Conservation (phyloP, 2,888 invertebrate genomes). For the Metallyticus violacea region DNA sequence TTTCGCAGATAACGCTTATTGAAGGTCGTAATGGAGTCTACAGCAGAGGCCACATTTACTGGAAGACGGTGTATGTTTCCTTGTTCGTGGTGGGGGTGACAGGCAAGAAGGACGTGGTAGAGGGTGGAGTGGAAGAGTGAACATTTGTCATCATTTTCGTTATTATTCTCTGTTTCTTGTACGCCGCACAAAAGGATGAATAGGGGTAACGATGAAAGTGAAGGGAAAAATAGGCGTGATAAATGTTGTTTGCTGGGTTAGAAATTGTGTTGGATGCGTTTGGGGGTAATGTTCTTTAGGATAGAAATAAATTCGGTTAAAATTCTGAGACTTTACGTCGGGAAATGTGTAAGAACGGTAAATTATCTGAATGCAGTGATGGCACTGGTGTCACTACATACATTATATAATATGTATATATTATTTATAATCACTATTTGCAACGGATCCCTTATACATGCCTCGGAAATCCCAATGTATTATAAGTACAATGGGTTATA, state of each 20-base stretch:
- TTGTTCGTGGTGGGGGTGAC: not conserved
- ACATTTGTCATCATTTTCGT: not conserved
- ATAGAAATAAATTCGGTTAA: not conserved
- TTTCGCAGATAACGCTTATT: not conserved
- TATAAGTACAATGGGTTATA: no score
- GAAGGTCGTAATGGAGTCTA: not conserved
- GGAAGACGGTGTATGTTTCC: not conserved
- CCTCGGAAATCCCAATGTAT: no score
- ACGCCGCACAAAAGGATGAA: not conserved
- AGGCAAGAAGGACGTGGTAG: no score
- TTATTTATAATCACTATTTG: no score
- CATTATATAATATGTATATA: no score
- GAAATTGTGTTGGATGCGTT: not conserved
- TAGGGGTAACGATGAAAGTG: not conserved
- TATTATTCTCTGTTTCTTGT: not conserved
- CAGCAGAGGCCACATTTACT: not conserved
- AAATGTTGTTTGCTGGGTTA: not conserved
- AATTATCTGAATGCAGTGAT: no score
- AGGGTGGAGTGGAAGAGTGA: not conserved
- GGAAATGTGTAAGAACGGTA: no score
- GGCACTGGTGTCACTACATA: no score
- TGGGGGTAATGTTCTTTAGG: not conserved
- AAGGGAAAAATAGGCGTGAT: not conserved
- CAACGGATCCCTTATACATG: no score
- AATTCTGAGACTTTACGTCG: no score